Percentiles rank a stretch among this genome's conserved stretches.
Evolutionary conservation across 2,888 invertebrate genomes (phyloP).

Genomic region (Parnassius apollo): DNA sequence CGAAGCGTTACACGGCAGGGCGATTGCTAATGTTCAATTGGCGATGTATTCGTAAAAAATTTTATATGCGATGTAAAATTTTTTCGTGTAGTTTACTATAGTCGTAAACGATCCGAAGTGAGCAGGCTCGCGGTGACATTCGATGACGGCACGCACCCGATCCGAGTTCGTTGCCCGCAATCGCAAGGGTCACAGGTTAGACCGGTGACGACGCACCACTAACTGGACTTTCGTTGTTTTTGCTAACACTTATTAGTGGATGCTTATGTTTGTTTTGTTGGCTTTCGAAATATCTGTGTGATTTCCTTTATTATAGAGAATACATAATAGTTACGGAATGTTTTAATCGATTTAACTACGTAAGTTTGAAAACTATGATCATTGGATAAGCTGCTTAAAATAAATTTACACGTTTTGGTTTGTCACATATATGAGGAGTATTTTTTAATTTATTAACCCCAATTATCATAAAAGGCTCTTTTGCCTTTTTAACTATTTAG

Average conservation of each 20-base stretch:
- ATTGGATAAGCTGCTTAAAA: constrained; percentile 35
- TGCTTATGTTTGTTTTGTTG: constrained; percentile 76
- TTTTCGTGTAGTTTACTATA: constrained; percentile 18
- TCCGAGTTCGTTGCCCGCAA: constrained; percentile 50
- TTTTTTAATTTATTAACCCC: constrained; percentile 25
- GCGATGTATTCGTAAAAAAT: constrained; percentile 7
- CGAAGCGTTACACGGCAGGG: constrained; percentile 7
- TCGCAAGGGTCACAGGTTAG: constrained; percentile 37
- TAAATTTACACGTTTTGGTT: constrained; percentile 29
- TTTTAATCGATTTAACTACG: constrained; percentile 62
- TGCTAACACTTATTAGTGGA: constrained; percentile 71
- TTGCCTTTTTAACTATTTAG: constrained; percentile 28
- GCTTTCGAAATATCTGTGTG: constrained; percentile 78
- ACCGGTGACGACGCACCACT: constrained; percentile 41
- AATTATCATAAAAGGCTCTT: constrained; percentile 24
- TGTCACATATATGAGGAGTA: constrained; percentile 41
- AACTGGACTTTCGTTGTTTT: constrained; percentile 58
- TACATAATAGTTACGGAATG: constrained; percentile 69
- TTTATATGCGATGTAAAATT: constrained; percentile 12
- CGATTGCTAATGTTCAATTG: constrained; percentile 8
- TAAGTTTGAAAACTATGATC: constrained; percentile 40
- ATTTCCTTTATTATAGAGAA: constrained; percentile 68
- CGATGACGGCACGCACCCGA: constrained; percentile 40
- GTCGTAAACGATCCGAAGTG: constrained; percentile 19
- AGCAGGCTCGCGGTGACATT: constrained; percentile 35